Percentiles rank a stretch among this genome's conserved stretches.
These are phyloP conservation scores for Alces alces DNA, from an alignment of 2,113 vertebrate genomes.

Conservation along the genomic window DNA sequence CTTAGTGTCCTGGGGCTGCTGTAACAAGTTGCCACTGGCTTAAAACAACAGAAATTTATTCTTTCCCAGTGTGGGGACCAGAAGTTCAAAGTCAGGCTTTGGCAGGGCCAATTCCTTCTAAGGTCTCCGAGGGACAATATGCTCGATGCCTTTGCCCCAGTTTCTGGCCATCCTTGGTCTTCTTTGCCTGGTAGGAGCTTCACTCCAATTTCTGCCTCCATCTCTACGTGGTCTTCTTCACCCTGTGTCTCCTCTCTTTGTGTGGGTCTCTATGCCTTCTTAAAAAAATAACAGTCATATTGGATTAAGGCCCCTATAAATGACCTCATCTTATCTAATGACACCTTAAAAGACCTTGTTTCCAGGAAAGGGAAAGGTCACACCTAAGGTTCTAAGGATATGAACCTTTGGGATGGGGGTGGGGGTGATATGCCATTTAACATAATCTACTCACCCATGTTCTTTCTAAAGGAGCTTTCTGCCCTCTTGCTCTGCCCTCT, in stretches of 20 bases:
- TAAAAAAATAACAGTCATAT: neutral
- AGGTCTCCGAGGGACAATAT: neutral
- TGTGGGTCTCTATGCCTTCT: neutral
- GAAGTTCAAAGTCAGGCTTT: neutral
- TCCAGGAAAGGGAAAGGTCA: neutral
- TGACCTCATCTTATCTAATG: neutral
- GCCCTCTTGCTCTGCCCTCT: neutral
- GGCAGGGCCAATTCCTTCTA: neutral
- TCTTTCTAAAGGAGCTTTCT: neutral
- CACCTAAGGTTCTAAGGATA: neutral
- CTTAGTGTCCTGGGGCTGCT: neutral
- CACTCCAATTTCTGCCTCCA: neutral
- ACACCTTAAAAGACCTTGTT: neutral
- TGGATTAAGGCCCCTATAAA: neutral
- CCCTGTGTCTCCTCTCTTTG: neutral
- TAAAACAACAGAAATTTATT: neutral
- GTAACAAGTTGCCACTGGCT: neutral
- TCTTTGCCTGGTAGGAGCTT: neutral
- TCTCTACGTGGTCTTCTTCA: neutral
- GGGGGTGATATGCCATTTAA: neutral
- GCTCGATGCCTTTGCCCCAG: neutral
- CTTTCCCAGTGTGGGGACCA: neutral
- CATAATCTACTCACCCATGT: neutral
- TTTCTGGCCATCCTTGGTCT: neutral
- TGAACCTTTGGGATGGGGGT: neutral